Percentiles rank a stretch among this genome's conserved stretches.
phyloP scores from a whole-genome alignment of 2,888 invertebrate genomes.

The Chrysolina oricalcia region DNA sequence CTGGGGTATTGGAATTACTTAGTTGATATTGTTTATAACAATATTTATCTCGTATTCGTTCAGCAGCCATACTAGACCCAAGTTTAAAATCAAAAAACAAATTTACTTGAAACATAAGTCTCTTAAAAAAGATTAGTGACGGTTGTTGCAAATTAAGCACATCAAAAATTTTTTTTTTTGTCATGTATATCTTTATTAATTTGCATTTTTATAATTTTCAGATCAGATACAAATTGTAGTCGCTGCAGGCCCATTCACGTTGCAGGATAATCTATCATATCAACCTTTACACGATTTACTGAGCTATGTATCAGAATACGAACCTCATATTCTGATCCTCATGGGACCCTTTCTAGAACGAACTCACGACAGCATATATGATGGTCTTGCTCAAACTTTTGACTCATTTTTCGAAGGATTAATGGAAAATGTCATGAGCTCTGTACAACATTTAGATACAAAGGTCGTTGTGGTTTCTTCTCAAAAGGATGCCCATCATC shows the following conservation, averaged over 20 bases:
- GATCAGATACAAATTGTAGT: slow-evolving; percentile 78
- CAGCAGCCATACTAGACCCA: no score
- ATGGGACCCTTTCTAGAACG: slow-evolving; percentile 89
- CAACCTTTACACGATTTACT: slow-evolving; percentile 88
- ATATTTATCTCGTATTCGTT: no score
- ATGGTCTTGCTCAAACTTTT: slow-evolving; percentile 80
- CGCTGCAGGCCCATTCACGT: slow-evolving; percentile 89
- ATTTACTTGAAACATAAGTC: no score
- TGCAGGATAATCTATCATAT: slow-evolving; percentile 83
- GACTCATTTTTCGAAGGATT: slow-evolving; percentile 84
- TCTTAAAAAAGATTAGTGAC: no score
- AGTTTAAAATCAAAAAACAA: no score
- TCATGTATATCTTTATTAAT: no score
- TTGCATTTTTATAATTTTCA: slow-evolving; percentile 40
- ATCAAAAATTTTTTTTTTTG: no score
- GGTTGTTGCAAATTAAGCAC: no score
- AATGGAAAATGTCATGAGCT: slow-evolving; percentile 78
- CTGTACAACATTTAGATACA: slow-evolving; percentile 71
- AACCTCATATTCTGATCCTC: slow-evolving; percentile 87
- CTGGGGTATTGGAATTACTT: no score
- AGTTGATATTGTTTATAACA: no score
- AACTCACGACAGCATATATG: slow-evolving; percentile 75
- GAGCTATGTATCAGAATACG: slow-evolving; percentile 77
- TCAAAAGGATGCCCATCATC: slow-evolving; percentile 84
- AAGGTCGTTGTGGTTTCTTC: slow-evolving; percentile 79